Evolutionary conservation across 1,140 invertebrate species (phyloP).

Genomic region (Streblospio benedicti): DNA sequence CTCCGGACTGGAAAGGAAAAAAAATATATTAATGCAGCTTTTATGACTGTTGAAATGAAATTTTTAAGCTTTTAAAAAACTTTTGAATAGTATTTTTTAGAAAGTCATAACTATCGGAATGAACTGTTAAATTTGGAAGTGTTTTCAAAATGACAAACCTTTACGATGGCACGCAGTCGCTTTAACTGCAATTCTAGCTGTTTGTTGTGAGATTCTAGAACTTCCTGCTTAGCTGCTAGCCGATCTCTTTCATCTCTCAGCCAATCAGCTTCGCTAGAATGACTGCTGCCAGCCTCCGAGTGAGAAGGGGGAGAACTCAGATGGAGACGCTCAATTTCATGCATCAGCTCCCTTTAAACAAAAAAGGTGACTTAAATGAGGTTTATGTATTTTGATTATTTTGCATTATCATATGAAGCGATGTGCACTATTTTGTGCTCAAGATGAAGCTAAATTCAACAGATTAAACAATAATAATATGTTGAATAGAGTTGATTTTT

Average conservation of each 20-base stretch:
- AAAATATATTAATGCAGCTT: not conserved
- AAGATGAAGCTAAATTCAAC: no score
- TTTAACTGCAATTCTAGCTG: constrained; percentile 16
- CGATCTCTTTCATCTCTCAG: constrained; percentile 18
- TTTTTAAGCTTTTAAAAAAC: not conserved
- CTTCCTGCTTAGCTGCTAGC: constrained; percentile 19
- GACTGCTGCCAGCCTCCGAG: constrained; percentile 3
- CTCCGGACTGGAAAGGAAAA: not conserved
- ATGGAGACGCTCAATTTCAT: not conserved
- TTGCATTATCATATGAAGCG: no score
- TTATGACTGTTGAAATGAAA: not conserved
- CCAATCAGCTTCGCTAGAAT: constrained; percentile 7
- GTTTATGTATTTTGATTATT: no score
- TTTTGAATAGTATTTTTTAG: not conserved
- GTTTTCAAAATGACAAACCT: not conserved
- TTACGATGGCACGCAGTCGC: constrained; percentile 5
- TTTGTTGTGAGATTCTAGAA: constrained; percentile 21
- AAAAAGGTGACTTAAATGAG: no score
- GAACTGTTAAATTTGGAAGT: not conserved
- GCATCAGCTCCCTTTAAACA: not conserved
- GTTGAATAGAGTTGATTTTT: no score
- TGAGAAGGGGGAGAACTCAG: not conserved
- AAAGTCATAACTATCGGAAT: not conserved
- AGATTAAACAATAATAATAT: no score
- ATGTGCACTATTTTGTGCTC: no score